Conservation (phyloP, 2,113 vertebrate genomes). For the Rhadina sibilatrix region DNA sequence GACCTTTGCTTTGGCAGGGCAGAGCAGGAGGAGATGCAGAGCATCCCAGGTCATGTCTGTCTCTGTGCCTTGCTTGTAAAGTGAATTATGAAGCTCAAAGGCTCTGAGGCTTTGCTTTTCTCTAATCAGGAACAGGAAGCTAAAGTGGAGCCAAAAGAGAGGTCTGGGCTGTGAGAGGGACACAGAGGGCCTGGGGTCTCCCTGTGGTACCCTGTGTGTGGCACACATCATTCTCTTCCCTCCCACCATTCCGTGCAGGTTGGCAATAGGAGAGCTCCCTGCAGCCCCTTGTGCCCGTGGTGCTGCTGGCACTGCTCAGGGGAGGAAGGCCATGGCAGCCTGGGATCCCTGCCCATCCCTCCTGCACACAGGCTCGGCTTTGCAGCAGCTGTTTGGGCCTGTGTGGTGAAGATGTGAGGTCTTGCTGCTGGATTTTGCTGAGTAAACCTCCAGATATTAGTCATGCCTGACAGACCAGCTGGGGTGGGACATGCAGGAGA, state of each 20-base stretch:
- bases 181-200: neutral
- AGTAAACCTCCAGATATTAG: neutral
- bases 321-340: neutral
- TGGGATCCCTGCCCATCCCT: neutral
- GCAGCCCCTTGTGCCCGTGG: neutral
- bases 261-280: neutral
- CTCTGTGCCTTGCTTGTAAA: neutral
- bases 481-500: neutral
- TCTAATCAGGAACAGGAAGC: neutral
- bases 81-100: neutral
- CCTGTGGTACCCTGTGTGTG: rapidly evolving
- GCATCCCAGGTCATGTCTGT: rapidly evolving
- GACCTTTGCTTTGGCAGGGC: neutral
- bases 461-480: neutral
- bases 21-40: neutral
- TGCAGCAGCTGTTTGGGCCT: neutral
- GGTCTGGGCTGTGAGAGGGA: neutral
- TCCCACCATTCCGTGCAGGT: rapidly evolving
- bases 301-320: neutral
- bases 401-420: too few relatives aligned
- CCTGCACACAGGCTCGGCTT: rapidly evolving
- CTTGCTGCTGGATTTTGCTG: neutral
- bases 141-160: neutral
- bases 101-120: neutral
- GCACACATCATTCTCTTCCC: neutral